Evolutionary conservation across 2,797 vertebrate genomes (phyloP), one percentile per base, ranked within the genome.

Genomic region (Pangasius larnaudii): DNA sequence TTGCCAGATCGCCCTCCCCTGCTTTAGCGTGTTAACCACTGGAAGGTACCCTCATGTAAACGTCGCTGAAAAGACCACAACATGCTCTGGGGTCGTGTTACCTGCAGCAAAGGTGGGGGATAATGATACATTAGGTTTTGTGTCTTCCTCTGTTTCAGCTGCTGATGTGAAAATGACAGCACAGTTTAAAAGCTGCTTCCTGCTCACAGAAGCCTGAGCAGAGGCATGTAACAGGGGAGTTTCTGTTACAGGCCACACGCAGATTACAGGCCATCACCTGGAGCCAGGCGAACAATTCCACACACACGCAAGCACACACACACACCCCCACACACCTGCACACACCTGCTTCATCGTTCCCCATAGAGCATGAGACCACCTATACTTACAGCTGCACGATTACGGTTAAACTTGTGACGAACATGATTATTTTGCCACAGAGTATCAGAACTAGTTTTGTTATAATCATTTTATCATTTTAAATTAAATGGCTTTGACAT

Each of bases 171-270:
- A 88, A 85, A 71, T 71, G 75, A 72, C 84, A 42, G 53, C 24
- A 19, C 87, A 16, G 75, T 36, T 22, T 59, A 81, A 36, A 71
- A 81, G 84, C 53, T 46, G 78, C 77, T 88, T 85, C 74, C 87
- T 84, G 56, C 10, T 79, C 69, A 24, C 53, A 88, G 81, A 83
- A 65, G 22, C 36, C 67, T 42, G 33, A 53, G 27, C 24, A 58
- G n/a, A 71, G 30, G 13, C 4, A n/a, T 75, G 53, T 22, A 61
- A 49, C 14, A 5, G 58, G 14, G 59, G 18, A 75, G 58, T n/a
- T 80, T 81, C 77, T 56, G 30, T 58, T 75, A 82, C 77, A 88
- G 77, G 39, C 65, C 65, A 69, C 82, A 88, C 46, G 30, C 74
- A 69, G 19, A 49, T 56, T 80, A 87, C 82, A 89, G 69, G 56